These are phyloP conservation scores for Tenualosa thibaudeaui DNA, from an alignment of 2,797 vertebrate genomes.

Conservation along the genomic window DNA sequence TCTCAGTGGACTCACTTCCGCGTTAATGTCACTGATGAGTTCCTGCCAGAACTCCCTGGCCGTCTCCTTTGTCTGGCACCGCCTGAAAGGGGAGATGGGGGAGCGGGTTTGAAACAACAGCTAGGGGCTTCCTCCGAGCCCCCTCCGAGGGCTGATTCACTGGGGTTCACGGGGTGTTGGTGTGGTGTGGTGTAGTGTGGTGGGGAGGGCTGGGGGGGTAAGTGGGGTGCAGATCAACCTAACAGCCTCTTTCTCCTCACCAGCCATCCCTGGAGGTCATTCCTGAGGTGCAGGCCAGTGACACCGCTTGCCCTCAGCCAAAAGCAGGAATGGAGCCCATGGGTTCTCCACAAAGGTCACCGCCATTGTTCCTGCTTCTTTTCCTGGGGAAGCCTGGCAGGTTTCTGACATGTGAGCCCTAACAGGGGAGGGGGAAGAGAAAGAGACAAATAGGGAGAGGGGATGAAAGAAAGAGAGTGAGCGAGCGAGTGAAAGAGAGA, in stretches of 20 bases:
- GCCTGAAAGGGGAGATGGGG: slow-evolving; percentile 43
- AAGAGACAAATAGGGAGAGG: not conserved
- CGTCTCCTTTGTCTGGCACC: slow-evolving; percentile 32
- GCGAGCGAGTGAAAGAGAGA: slow-evolving; percentile 39
- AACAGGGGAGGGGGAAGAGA: slow-evolving; percentile 48
- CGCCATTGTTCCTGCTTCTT: slow-evolving; percentile 39
- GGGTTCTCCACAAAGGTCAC: slow-evolving; percentile 47
- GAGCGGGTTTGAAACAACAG: slow-evolving; percentile 33
- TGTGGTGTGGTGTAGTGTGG: slow-evolving; percentile 35
- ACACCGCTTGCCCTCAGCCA: slow-evolving; percentile 45
- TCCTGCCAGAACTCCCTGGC: slow-evolving; percentile 29
- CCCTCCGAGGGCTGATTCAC: slow-evolving; percentile 29
- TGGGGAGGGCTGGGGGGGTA: slow-evolving; percentile 21
- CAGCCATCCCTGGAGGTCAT: slow-evolving; percentile 43
- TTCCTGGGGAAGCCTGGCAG: slow-evolving; percentile 50
- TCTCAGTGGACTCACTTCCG: slow-evolving; percentile 27
- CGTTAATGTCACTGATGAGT: not conserved
- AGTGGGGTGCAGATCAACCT: slow-evolving; percentile 34
- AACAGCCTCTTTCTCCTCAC: slow-evolving; percentile 38
- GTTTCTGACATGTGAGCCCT: slow-evolving; percentile 47
- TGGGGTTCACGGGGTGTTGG: slow-evolving; percentile 23
- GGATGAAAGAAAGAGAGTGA: slow-evolving; percentile 30
- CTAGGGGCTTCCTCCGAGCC: slow-evolving; percentile 48
- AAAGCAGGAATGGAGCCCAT: slow-evolving; percentile 48
- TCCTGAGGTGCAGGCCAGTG: slow-evolving; percentile 41